Evolutionary conservation across 2,113 vertebrate genomes (phyloP), one percentile per base, ranked within the genome.

Genomic region (Leptodactylus fuscus): DNA sequence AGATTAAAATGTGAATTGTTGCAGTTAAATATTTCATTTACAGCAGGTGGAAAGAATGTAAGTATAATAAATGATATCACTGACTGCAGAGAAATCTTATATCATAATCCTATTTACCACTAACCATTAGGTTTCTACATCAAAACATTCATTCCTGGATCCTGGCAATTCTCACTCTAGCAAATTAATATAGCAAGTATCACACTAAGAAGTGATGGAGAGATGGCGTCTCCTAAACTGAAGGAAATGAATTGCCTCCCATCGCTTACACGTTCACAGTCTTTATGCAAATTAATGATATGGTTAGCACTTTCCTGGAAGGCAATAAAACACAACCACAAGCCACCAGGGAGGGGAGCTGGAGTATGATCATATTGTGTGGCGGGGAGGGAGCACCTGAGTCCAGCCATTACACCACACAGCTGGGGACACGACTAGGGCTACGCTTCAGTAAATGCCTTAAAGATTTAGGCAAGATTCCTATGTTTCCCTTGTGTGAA

Each of bases 231-330:
- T 78, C 29, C 20, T 22, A 62, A 58, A 77, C 77, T 12, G 7
- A 20, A 55, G 41, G 34, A 79, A 79, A 79, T 79, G 16, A 60
- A 58, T 79, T 38, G 76, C 51, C 13, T 79, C 53, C 53, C 24
- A 53, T 78, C 58, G 36, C 75, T 38, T 78, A 18, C 32, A n/a
- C 49, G 38, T 58, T 79, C 34, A 79, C 51, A 58, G 34, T 79
- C 48, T 55, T 78, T 60, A 79, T 41, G 34, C 22, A 60, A 79
- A 79, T 79, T 58, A 79, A 79, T 24, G 53, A 24, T 22, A 27
- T 27, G 76, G 4, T 4, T 22, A 81, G 24, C 27, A 83, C n/a
- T 9, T 70, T 67, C 62, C 62, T 81, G 80, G 18, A 65, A 81
- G 80, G 27, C 41, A 46, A 1, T 69, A 32, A 13, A 70, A 34